These are phyloP conservation scores for Australoheros scitulus DNA, from an alignment of 2,113 vertebrate species.

Conservation along the genomic window DNA sequence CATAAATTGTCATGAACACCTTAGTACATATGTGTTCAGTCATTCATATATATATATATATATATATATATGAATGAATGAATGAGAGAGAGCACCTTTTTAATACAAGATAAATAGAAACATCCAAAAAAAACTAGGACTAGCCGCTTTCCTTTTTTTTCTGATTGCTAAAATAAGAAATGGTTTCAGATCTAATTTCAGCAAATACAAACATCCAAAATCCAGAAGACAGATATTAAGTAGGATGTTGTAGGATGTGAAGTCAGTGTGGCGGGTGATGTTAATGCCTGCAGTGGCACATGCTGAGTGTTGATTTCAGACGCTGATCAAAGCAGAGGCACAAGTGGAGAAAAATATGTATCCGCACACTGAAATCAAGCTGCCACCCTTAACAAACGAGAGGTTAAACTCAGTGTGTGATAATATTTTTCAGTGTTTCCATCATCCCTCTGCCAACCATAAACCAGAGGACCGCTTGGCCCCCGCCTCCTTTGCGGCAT, in stretches of 20 bases:
- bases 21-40: neutral
- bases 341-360: conserved; percentile 48
- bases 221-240: neutral
- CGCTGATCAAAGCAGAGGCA: conserved; percentile 24
- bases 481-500: neutral
- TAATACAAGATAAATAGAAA: neutral
- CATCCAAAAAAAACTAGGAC: neutral
- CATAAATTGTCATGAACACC: neutral
- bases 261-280: neutral
- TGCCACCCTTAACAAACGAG: neutral
- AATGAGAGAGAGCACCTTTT: too few species aligned
- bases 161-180: neutral
- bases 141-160: neutral
- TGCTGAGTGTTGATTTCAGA: conserved; percentile 35
- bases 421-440: conserved; percentile 41
- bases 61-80: too few species aligned
- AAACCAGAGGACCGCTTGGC: neutral
- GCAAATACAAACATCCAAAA: neutral
- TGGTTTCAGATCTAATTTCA: neutral
- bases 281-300: neutral
- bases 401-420: conserved; percentile 14
- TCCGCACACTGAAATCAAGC: conserved; percentile 24
- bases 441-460: conserved; percentile 14
- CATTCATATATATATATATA: too few species aligned
- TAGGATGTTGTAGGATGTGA: neutral